Base-by-base conservation (phyloP, 2,797 vertebrate genomes). In the Rhinella marina region DNA sequence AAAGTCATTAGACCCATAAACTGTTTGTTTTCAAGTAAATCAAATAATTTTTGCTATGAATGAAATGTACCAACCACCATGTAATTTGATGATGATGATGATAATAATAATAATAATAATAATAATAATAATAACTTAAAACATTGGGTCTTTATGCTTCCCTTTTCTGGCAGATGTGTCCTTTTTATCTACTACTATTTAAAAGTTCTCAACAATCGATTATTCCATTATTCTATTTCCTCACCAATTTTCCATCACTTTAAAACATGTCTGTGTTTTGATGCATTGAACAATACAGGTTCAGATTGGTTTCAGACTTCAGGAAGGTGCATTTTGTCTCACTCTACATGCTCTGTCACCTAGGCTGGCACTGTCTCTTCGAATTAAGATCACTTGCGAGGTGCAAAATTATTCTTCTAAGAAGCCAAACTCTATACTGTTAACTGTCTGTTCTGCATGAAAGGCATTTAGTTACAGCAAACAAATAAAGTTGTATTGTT, bases 401-500 rank as follows among this genome's bases (percentile, higher is more conserved):
- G 83, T 77, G 70, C 72, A 62, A 85, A 85, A 62, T 85, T 50
- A 85, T 77, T 85, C 72, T n/a, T 32, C 72, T 62, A 77, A 62
- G 83, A 77, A 62, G 83, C 72, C 83, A 85, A 78, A 52, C 75
- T 66, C 48, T 56, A 86, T 86, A 79, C 50, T 50, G 17, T 66
- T 41, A 86, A 17, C 84, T 64, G 75, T 79, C 75, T 78, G 73
- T 68, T 81, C 85, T 87, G 86, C 80, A 62, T 66, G 70, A 82
- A 52, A 82, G 16, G 7, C 66, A 81, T 81, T 73, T 59, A 76
- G 56, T 87, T 76, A 75, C 82, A 87, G 57, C 68, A 73, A 73
- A 87, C 75, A 87, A 87, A 87, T 61, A 87, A 87, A 82, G 13
- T 75, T n/a, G n/a, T 19, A 82, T 54, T 73, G 23, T 25, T 62